Base-by-base conservation (phyloP, 1,140 invertebrate genomes). In the Varroa destructor region DNA sequence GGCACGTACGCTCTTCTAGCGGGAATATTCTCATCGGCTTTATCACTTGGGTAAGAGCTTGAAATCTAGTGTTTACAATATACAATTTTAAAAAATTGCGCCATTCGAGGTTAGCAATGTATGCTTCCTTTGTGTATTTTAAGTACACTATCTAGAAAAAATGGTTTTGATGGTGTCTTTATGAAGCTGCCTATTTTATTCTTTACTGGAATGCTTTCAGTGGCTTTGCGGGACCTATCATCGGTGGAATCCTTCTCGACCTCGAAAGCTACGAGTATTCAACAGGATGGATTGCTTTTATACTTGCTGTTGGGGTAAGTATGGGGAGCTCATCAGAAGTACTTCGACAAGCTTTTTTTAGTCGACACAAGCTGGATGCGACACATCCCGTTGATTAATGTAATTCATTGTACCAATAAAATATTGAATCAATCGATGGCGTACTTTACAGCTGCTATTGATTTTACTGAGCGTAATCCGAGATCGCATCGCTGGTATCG, bases 1-100 rank as follows among this genome's bases (percentile, higher is more conserved):
- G 40, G 61, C 36, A 67, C 37, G 2, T 67, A 67, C 61, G 61
- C 61, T 40, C 37, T 67, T 14, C 61, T 67, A 1, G 61, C 61
- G 14, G 61, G 61, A 4, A 67, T 67, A 40, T 67, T 67, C 61
- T 67, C 61, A 8, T 67, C 61, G 12, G 61, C 61, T 40, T 67
- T 67, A 2, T 67, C 61, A 37, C 61, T 67, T 46, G 61, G 61
- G 61, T 67, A 67, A 36, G 10, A 12, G 40, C 8, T 37, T 67
- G 14, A 12, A 12, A 58, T 12, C 3, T 58, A 36, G 12, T 3
- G 57, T 36, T 12, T 12, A 58, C 12, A 58, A 42, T 36, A 58
- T 36, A 36, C 57, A 58, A 42, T 5, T 51, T 3, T 58, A 36
- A 42, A 25, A 25, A 25, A 25, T 25, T 25, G 25, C 25, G 25